Evolutionary conservation across 2,888 invertebrate genomes (phyloP), one percentile per base, ranked within the genome.

Genomic region (Sinopyrophorus schimmeli): DNA sequence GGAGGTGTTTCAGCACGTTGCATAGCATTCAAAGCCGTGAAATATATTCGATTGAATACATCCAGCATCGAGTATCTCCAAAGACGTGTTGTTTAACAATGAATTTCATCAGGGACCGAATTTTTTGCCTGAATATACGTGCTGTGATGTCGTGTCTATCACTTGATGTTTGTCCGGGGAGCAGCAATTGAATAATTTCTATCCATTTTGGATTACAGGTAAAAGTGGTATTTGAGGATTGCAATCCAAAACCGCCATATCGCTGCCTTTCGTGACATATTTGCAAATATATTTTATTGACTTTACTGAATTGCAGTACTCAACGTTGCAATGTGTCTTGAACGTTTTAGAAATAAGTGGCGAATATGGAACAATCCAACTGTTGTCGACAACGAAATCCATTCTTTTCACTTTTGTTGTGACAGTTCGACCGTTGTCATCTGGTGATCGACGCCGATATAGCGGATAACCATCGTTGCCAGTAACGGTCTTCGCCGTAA

Each of bases 201-300:
- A 2, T n/a, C 65, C 64, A 65, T 38, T 55, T 51, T 26, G 61
- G 62, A 54, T 63, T 65, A 39, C 61, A 63, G 7, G 62, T 63
- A 31, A 69, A 64, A n/a, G n/a, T 57, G 2, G 18, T 5, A 38
- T 48, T 37, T 10, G 11, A 49, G 12, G 10, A 3, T 27, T 27
- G 27, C 3, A 27, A 7, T 6, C 11, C 27, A 27, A 27, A 27
- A 3, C 34, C 14, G 52, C 66, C 62, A 41, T 38, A 47, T 58
- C 69, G 50, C 66, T 67, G 16, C 70, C 70, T 67, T 74, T 74
- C 37, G 63, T 70, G 14, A 74, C 66, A 59, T 74, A 75, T 57
- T 73, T 72, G 54, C 69, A 70, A 49, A 74, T 63, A 44, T 72
- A 72, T 61, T 72, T 72, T 11, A 72, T 70, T 0, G 64, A 60